A percentile compares a stretch with the other conserved stretches of the same genome.
phyloP scores from a whole-genome alignment of 2,888 invertebrate species.

The Griposia aprilina region DNA sequence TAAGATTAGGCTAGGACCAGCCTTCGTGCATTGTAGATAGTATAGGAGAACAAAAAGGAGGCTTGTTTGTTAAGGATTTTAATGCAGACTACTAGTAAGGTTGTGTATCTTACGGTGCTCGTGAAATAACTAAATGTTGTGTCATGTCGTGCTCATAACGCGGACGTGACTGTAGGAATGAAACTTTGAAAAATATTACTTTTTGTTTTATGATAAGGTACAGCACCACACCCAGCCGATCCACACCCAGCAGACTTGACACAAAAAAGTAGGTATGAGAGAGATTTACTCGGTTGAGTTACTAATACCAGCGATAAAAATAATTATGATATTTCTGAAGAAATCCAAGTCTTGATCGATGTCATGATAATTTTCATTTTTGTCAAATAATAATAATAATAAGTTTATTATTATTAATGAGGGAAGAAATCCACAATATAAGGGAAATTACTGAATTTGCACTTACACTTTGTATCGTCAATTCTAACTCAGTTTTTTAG shows the following conservation, averaged over 20 bases:
- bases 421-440: not conserved
- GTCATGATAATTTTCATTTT: not conserved
- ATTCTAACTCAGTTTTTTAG: not conserved
- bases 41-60: slow-evolving; percentile 4
- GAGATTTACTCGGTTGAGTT: not conserved
- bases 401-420: no score
- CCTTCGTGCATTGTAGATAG: not conserved
- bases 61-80: slow-evolving; percentile 20
- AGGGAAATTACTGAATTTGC: not conserved
- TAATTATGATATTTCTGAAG: no score
- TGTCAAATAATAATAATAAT: no score
- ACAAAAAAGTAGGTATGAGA: not conserved
- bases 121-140: slow-evolving; percentile 9
- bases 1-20: slow-evolving; percentile 25
- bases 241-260: not conserved
- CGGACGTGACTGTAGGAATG: no score
- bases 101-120: not conserved
- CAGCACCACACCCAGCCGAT: not conserved
- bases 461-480: not conserved
- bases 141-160: not conserved
- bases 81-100: slow-evolving; percentile 13
- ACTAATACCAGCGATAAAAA: not conserved
- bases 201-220: not conserved
- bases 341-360: not conserved
- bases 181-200: not conserved